Conservation (phyloP, 2,113 vertebrate genomes). For the Stictonetta naevosa region DNA sequence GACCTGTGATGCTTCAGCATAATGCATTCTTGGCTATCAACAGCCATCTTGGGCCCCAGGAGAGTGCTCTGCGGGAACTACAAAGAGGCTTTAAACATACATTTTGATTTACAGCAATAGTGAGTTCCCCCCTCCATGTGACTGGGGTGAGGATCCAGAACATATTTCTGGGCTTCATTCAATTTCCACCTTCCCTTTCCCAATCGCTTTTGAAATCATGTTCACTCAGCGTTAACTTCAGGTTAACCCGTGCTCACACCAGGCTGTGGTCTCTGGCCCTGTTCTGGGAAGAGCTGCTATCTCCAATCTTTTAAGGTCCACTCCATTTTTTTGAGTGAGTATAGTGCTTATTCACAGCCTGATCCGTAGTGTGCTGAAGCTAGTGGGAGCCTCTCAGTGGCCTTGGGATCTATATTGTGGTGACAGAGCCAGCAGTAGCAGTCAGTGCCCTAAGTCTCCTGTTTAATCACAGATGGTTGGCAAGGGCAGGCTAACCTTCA, state of each 20-base stretch:
- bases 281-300: neutral
- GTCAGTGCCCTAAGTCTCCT: neutral
- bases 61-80: constrained; percentile 18
- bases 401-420: neutral
- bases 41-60: neutral
- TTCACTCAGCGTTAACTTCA: neutral
- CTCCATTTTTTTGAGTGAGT: neutral
- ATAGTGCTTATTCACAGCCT: neutral
- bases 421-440: neutral
- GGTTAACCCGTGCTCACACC: neutral
- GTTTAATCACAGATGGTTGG: neutral
- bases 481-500: neutral
- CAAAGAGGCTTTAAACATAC: neutral
- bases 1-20: constrained; percentile 18
- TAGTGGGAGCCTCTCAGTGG: neutral
- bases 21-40: constrained; percentile 46
- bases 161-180: constrained; percentile 22
- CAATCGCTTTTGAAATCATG: constrained; percentile 13
- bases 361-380: neutral
- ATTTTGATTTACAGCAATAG: constrained; percentile 25
- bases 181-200: neutral
- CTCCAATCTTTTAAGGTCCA: constrained; percentile 1
- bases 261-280: neutral
- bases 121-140: neutral
- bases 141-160: constrained; percentile 19